These are phyloP conservation scores for Mechanitis mazaeus DNA, from an alignment of 2,888 invertebrate genomes.

Conservation along the genomic window DNA sequence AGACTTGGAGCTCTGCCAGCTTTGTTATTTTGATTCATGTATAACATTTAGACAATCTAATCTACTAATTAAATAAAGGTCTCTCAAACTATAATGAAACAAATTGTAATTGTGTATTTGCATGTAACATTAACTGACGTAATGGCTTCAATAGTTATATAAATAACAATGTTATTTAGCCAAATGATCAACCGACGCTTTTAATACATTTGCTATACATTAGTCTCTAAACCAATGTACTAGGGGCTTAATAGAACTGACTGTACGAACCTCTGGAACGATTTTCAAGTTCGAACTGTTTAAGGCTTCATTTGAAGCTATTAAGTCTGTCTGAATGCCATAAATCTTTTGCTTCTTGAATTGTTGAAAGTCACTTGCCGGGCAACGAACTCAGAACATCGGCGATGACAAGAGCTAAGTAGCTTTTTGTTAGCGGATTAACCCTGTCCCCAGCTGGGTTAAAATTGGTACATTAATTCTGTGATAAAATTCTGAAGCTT, in stretches of 20 bases:
- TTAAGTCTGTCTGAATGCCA: conserved; percentile 24
- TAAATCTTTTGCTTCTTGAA: conserved; percentile 25
- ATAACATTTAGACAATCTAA: conserved; percentile 28
- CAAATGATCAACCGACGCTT: background rate
- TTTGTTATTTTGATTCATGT: conserved; percentile 28
- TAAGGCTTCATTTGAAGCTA: conserved; percentile 5
- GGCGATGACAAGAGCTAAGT: conserved; percentile 52
- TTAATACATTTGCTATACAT: background rate
- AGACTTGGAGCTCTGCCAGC: conserved; percentile 28
- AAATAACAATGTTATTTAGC: too few relatives aligned
- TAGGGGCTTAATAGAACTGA: background rate
- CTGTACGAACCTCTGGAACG: background rate
- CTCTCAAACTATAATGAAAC: conserved; percentile 6
- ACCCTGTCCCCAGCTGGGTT: conserved; percentile 33
- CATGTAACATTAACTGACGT: background rate
- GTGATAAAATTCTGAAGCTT: conserved; percentile 14
- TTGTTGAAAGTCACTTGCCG: conserved; percentile 52
- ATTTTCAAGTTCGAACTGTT: conserved; percentile 7
- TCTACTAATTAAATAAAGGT: conserved; percentile 29
- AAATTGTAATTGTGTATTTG: background rate
- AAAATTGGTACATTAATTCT: conserved; percentile 24
- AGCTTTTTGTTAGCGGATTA: conserved; percentile 59
- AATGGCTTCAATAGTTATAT: too few relatives aligned
- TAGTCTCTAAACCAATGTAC: background rate
- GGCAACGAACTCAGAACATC: conserved; percentile 44